These are phyloP conservation scores for Synanthedon formicaeformis DNA, from an alignment of 2,888 invertebrate species.

Conservation along the genomic window DNA sequence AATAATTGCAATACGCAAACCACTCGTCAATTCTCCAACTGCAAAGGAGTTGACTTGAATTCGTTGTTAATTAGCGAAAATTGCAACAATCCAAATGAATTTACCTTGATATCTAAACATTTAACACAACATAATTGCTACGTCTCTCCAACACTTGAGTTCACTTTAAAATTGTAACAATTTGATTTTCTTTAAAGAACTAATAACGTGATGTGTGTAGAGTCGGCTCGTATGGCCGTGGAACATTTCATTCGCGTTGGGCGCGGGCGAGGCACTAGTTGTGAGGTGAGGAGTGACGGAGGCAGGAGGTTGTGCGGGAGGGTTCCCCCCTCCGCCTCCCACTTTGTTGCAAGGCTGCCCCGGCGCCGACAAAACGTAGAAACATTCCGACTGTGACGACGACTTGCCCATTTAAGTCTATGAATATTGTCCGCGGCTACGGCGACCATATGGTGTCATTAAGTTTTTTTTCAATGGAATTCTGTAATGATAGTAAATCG, in stretches of 20 bases:
- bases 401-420: slow-evolving; percentile 68
- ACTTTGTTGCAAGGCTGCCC: slow-evolving; percentile 36
- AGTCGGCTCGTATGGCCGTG: slow-evolving; percentile 2
- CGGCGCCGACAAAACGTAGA: slow-evolving; percentile 30
- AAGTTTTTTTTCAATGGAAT: slow-evolving; percentile 46
- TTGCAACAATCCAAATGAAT: slow-evolving; percentile 10
- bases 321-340: slow-evolving; percentile 22
- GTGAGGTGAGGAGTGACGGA: slow-evolving; percentile 42
- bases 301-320: slow-evolving; percentile 53
- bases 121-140: slow-evolving; percentile 30
- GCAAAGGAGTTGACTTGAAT: slow-evolving; percentile 24
- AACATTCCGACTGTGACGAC: slow-evolving; percentile 65
- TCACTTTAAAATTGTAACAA: slow-evolving; percentile 20
- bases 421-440: slow-evolving; percentile 62
- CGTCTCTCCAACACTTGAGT: slow-evolving; percentile 32
- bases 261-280: slow-evolving; percentile 47
- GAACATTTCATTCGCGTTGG: slow-evolving; percentile 34
- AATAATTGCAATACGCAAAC: too few species aligned
- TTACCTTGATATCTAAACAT: slow-evolving; percentile 33
- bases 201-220: slow-evolving; percentile 14
- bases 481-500: slow-evolving; percentile 41
- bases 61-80: slow-evolving; percentile 26
- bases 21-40: slow-evolving; percentile 7
- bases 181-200: slow-evolving; percentile 10
- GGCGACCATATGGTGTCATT: slow-evolving; percentile 61